A percentile compares a stretch with the other conserved stretches of the same genome.
phyloP scores from a whole-genome alignment of 2,888 invertebrate species.

The Agrypnus murinus region DNA sequence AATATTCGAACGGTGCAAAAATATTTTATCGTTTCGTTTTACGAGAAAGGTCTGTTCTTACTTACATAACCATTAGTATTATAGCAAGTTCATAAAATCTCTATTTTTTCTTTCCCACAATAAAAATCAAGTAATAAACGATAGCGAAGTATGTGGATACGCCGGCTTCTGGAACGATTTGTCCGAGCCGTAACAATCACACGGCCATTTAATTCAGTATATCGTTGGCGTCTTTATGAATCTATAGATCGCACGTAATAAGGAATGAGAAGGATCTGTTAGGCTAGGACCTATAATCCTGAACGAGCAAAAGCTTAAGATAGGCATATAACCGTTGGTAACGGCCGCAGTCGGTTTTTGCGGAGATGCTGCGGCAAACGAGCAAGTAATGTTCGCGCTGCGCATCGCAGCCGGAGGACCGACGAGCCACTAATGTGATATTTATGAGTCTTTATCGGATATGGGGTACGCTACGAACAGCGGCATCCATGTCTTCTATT shows the following conservation, averaged over 20 bases:
- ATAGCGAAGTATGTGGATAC: not conserved
- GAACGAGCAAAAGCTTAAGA: slow-evolving; percentile 49
- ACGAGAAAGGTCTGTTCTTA: too few relatives aligned
- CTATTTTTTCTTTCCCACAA: too few relatives aligned
- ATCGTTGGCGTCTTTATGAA: slow-evolving; percentile 43
- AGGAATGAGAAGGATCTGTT: slow-evolving; percentile 41
- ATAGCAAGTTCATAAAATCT: too few relatives aligned
- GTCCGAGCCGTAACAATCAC: slow-evolving; percentile 39
- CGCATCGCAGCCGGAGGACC: slow-evolving; percentile 65
- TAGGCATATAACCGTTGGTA: slow-evolving; percentile 61
- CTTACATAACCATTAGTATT: too few relatives aligned
- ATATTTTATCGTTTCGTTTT: too few relatives aligned
- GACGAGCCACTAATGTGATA: slow-evolving; percentile 68
- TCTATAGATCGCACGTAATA: slow-evolving; percentile 46
- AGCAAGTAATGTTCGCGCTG: slow-evolving; percentile 69
- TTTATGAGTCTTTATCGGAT: slow-evolving; percentile 69
- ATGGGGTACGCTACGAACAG: slow-evolving; percentile 60
- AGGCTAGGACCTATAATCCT: slow-evolving; percentile 49
- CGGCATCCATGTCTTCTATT: slow-evolving; percentile 62
- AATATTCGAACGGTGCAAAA: too few relatives aligned
- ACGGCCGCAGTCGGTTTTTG: slow-evolving; percentile 64
- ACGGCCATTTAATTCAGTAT: slow-evolving; percentile 45
- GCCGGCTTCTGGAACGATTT: slow-evolving; percentile 21
- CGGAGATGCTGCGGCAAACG: slow-evolving; percentile 68
- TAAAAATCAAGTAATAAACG: not conserved